Conservation (phyloP, 1,140 invertebrate genomes). For the Trialeurodes vaporariorum region DNA sequence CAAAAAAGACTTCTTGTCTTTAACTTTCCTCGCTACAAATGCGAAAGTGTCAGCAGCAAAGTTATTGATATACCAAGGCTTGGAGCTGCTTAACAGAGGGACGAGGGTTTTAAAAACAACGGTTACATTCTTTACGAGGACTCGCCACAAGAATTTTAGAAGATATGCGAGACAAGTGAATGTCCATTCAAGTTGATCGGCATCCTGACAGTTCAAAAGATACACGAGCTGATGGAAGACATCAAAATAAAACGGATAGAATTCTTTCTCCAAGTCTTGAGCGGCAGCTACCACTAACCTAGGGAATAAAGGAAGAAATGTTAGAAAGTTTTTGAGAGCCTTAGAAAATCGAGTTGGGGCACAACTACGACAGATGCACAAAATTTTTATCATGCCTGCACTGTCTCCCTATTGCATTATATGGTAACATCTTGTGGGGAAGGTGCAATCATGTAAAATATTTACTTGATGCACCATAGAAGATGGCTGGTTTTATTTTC, state of each 20-base stretch:
- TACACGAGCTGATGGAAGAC: conserved; percentile 51
- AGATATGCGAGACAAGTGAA: conserved; percentile 74
- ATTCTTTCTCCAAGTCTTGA: conserved; percentile 67
- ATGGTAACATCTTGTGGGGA: too few species aligned
- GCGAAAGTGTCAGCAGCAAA: conserved; percentile 93
- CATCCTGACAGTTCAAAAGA: conserved; percentile 61
- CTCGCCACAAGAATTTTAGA: conserved; percentile 76
- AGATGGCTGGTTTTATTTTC: too few species aligned
- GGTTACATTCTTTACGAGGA: conserved; percentile 65
- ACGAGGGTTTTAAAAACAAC: conserved; percentile 59
- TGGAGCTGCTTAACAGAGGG: conserved; percentile 54
- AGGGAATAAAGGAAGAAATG: too few species aligned
- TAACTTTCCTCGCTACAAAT: conserved; percentile 78
- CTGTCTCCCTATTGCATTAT: too few species aligned
- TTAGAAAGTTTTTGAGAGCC: too few species aligned
- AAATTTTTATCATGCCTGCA: too few species aligned
- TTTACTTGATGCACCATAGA: too few species aligned
- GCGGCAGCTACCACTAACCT: conserved; percentile 72
- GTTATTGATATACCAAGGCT: conserved; percentile 68
- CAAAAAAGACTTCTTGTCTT: conserved; percentile 63
- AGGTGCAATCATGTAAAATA: too few species aligned
- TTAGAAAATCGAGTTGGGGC: too few species aligned
- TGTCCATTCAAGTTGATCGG: conserved; percentile 68
- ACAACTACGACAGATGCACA: too few species aligned
- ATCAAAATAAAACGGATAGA: conserved; percentile 64